These are phyloP conservation scores for Tortrix viridana DNA, from an alignment of 2,888 invertebrate genomes.

Conservation along the genomic window DNA sequence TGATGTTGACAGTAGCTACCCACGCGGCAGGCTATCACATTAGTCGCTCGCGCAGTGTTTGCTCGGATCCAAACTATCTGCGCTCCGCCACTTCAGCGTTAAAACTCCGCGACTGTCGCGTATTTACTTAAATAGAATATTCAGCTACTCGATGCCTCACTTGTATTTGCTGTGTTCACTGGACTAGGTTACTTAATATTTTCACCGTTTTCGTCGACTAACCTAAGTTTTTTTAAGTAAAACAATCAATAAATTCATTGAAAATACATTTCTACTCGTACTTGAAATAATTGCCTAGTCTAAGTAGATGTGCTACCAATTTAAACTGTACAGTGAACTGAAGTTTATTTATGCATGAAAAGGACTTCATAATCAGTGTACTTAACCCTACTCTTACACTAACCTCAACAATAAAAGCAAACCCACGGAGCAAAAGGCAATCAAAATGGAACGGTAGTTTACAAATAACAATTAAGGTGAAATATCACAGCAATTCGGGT, in stretches of 20 bases:
- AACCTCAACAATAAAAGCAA: neutral
- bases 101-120: conserved; percentile 69
- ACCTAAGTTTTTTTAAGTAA: no score
- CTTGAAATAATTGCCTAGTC: no score
- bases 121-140: conserved; percentile 71
- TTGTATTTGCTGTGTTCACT: conserved; percentile 23
- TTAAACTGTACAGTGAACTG: neutral
- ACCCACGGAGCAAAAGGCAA: neutral
- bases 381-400: no score
- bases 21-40: conserved; percentile 31
- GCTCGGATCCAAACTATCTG: conserved; percentile 43
- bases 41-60: conserved; percentile 52
- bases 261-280: no score
- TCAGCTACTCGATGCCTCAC: conserved; percentile 51
- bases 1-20: conserved; percentile 16
- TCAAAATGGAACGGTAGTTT: conserved; percentile 15
- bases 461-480: conserved; percentile 23
- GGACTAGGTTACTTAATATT: conserved; percentile 13
- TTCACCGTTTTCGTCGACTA: neutral
- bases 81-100: conserved; percentile 61
- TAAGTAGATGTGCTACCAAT: no score
- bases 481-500: conserved; percentile 17
- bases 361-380: no score
- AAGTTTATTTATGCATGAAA: conserved; percentile 1
- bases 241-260: no score